Evolutionary conservation across 2,113 vertebrate species (phyloP), one percentile per base, ranked within the genome.

Genomic region (Noturus placidus): DNA sequence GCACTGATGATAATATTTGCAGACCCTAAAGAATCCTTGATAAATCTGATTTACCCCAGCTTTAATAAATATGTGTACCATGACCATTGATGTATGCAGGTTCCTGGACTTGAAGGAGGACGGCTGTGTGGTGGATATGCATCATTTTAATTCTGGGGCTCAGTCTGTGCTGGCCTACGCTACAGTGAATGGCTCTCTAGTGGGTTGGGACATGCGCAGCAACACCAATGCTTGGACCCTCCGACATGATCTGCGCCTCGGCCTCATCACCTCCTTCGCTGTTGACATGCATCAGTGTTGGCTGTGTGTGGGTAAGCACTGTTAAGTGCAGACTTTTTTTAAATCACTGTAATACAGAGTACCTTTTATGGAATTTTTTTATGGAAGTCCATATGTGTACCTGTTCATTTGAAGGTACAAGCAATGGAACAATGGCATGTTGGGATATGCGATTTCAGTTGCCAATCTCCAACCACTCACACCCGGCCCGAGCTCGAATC

Each of bases 361-460:
- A 2, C 30, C n/a, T 25, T 65, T 69, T 35, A 11, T 79, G 7
- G 15, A 50, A 17, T 46, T 46, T 50, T 30, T 46, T 46, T 0
- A 8, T 17, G 27, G 6, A 46, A 50, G 3, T 46, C 17, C 42
- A 19, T 46, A 46, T 38, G 25, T 25, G 33, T 46, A 10, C 8
- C 20, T 61, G 61, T 13, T 87, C 76, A 11, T 70, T 67, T 38
- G 11, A 87, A 99, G 98, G 98, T 38, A 99, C 98, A 0, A 98
- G 98, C 95, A 99, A 97, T 72, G 98, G 98, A 67, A 98, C 97
- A 89, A 99, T 99, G 98, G 97, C 97, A 0, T 99, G 98, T 93
- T 99, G 98, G 98, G 98, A 99, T 87, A 99, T 99, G 98, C 93
- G 98, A 86, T 99, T 99, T 93, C 98, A 99, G 94, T 94, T 99